Conservation (phyloP, 1,140 invertebrate genomes). For the Chionoecetes opilio region DNA sequence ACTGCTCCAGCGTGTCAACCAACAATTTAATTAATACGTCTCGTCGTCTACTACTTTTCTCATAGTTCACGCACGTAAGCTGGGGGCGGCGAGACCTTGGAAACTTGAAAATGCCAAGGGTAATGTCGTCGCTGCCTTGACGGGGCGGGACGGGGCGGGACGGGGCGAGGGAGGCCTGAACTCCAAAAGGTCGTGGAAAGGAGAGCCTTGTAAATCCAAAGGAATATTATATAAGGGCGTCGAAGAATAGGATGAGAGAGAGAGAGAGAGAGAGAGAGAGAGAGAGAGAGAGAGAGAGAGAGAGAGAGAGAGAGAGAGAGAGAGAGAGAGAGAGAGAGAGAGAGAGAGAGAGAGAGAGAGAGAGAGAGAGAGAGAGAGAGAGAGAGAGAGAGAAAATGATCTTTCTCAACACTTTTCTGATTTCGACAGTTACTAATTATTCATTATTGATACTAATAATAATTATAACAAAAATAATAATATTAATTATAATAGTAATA, state of each 20-base stretch:
- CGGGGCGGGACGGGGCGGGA: not conserved
- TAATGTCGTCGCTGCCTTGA: not conserved
- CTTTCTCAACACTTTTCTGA: no score
- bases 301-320: no score
- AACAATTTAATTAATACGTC: slow-evolving; percentile 32
- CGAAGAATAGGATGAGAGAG: not conserved
- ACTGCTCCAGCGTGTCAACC: not conserved
- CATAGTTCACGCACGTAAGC: slow-evolving; percentile 13
- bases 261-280: slow-evolving; percentile 27
- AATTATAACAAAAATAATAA: no score
- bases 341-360: no score
- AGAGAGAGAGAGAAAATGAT: no score
- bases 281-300: slow-evolving; percentile 8
- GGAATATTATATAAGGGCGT: slow-evolving; percentile 16
- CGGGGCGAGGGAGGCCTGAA: not conserved
- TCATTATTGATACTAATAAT: no score
- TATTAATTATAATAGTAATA: no score
- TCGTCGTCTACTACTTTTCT: slow-evolving; percentile 19
- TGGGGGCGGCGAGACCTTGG: slow-evolving; percentile 40
- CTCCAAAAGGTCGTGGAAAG: not conserved
- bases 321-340: no score
- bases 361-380: no score
- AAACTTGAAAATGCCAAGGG: slow-evolving; percentile 52
- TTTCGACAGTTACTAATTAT: no score
- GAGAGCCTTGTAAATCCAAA: not conserved